Evolutionary conservation across 2,797 vertebrate genomes (phyloP), one percentile per base, ranked within the genome.

Genomic region (Australoheros facetus): DNA sequence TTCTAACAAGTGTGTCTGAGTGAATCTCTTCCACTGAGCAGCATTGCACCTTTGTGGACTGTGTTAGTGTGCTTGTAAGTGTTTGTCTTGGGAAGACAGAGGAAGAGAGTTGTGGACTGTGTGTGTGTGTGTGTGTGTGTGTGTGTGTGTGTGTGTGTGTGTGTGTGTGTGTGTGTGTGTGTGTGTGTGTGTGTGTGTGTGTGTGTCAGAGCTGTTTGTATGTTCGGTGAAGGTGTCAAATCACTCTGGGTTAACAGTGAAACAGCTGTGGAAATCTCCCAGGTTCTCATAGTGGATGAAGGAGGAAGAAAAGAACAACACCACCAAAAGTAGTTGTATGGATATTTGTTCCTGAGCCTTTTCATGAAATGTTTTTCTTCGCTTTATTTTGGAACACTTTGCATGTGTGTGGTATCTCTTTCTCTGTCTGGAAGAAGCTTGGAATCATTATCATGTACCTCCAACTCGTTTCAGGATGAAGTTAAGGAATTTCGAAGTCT

Each of bases 401-500:
- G 34, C 13, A 6, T 11, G 28, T 78, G 51, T 69, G 75, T 59
- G 26, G 64, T 30, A 51, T 69, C 64, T 69, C 42, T 23, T 19
- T 26, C 64, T 51, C 42, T 32, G 73, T 58, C 21, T 71, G 60
- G 51, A 48, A 28, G 12, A 75, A 32, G 21, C 39, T 70, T 56
- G 3, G 62, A 70, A 74, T 90, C 88, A 91, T 93, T 90, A 90
- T 91, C 88, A 70, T 64, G 73, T 59, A 51, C 73, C 64, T 87
- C 78, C 9, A 55, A 87, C 85, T 87, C 39, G 30, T 86, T 88
- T 91, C 78, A 73, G 78, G 84, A 87, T 84, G 80, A 81, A 77
- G 80, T 81, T 32, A 53, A 85, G 82, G 92, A 91, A 94, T 95
- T 90, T 76, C 28, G 82, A 83, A 7, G 56, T 23, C 16, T 16